Percentiles rank a stretch among this genome's conserved stretches.
Conservation (phyloP, 2,113 vertebrate genomes). For the Gymnorhina tibicen region DNA sequence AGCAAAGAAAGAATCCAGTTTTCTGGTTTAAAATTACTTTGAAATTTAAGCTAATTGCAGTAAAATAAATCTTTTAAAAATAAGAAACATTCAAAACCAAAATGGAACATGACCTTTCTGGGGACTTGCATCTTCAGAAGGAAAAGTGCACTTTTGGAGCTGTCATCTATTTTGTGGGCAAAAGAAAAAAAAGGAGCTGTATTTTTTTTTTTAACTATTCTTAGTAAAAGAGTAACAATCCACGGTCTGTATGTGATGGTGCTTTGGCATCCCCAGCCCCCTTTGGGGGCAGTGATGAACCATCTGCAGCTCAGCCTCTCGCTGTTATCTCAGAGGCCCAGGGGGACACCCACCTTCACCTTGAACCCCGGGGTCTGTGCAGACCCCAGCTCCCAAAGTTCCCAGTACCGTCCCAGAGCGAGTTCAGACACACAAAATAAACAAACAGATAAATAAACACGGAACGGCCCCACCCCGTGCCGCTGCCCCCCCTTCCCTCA, state of each 20-base stretch:
- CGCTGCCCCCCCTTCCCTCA: neutral
- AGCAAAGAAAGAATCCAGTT: neutral
- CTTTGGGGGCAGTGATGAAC: neutral
- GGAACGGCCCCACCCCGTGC: neutral
- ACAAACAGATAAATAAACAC: neutral
- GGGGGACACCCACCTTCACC: neutral
- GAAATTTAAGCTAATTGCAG: slow-evolving; percentile 57
- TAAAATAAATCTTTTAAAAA: slow-evolving; percentile 34
- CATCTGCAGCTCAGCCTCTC: neutral
- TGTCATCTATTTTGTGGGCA: neutral
- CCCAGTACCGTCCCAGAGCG: neutral
- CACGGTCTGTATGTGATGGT: neutral
- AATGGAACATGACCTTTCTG: slow-evolving; percentile 33
- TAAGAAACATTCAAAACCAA: slow-evolving; percentile 36
- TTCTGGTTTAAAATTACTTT: slow-evolving; percentile 32
- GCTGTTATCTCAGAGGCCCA: rapidly evolving
- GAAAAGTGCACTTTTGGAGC: neutral
- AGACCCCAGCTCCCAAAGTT: neutral
- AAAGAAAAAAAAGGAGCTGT: neutral
- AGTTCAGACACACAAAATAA: neutral
- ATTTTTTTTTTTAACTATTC: neutral
- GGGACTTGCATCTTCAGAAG: slow-evolving; percentile 42
- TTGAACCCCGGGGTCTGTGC: rapidly evolving
- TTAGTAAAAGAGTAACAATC: neutral
- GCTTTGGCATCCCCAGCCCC: neutral